Evolutionary conservation across 2,888 invertebrate genomes (phyloP), one percentile per base, ranked within the genome.

Genomic region (Anthrax anthrax): DNA sequence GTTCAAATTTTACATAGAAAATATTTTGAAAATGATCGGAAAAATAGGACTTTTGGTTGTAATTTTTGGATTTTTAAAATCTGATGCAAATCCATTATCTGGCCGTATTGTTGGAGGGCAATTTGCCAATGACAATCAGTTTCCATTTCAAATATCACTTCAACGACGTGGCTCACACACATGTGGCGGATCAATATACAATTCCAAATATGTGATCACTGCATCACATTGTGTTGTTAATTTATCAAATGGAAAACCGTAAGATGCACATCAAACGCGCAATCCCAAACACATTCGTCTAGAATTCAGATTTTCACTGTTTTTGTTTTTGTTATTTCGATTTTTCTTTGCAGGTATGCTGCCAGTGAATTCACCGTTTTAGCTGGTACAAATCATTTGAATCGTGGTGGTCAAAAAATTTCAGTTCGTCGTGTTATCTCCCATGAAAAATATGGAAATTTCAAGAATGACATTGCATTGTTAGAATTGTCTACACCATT

Each of bases 161-260:
- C 9, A 12, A 32, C 8, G 12, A 12, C 10, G 6, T 12, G 12
- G 10, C 1, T 8, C 12, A 32, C 12, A 32, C 12, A 1, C 3
- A 3, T 32, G 29, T 12, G 29, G 29, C 3, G 29, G 6, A 12
- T 9, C 13, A 12, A 32, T 32, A 12, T 12, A 1, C 8, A 12
- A 12, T 32, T 8, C 8, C 8, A 32, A 12, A 12, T 12, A 32
- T 32, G 12, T 32, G 3, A 12, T 32, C 3, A 32, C 6, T 29
- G 12, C 29, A 32, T 8, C 29, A 32, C 29, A 32, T 12, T 32
- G 12, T 32, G 29, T 67, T 57, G 49, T 19, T 39, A n/a, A n/a
- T n/a, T n/a, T 32, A 4, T 12, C 29, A 32, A 12, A 3, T 32
- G 6, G 51, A 51, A 50, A 42, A 3, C 9, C 9, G 10, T 12